A percentile compares a stretch with the other conserved stretches of the same genome.
Conservation (phyloP, 1,140 invertebrate species). For the Belonocnema kinseyi region DNA sequence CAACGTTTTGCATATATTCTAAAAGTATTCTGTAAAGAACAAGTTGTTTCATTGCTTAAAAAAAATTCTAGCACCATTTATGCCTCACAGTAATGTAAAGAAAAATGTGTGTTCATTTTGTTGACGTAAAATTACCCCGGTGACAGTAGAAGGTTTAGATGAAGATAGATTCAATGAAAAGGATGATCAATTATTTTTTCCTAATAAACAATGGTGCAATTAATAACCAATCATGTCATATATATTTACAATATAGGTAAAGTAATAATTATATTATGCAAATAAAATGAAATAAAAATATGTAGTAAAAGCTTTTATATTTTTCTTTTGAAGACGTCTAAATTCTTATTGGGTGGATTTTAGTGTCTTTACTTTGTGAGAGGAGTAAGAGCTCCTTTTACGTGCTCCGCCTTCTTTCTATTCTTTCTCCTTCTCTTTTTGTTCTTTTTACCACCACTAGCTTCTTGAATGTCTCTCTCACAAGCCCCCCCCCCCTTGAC, state of each 20-base stretch:
- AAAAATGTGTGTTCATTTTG: no score
- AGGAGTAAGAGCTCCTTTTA: slow-evolving; percentile 20
- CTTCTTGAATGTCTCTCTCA: slow-evolving; percentile 22
- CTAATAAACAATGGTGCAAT: no score
- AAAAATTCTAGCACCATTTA: no score
- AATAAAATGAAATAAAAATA: not conserved
- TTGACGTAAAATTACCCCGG: no score
- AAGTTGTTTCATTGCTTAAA: no score
- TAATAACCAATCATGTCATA: no score
- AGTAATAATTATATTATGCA: not conserved
- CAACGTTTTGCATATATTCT: no score
- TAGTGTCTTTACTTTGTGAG: slow-evolving; percentile 12
- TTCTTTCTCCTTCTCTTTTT: slow-evolving; percentile 52
- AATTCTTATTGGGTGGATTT: slow-evolving; percentile 15
- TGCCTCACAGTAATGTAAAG: no score
- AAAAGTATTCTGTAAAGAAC: no score
- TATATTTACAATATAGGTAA: not conserved
- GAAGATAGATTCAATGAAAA: no score
- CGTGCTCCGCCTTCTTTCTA: slow-evolving; percentile 32
- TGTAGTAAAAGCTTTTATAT: not conserved
- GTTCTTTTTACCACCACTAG: slow-evolving; percentile 21
- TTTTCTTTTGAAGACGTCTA: slow-evolving; percentile 4
- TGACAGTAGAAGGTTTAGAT: no score
- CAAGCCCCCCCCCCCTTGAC: slow-evolving; percentile 1
- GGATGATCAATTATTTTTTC: no score